Evolutionary conservation across 1,140 invertebrate species (phyloP).

Genomic region (Dolichoris vasculosae): DNA sequence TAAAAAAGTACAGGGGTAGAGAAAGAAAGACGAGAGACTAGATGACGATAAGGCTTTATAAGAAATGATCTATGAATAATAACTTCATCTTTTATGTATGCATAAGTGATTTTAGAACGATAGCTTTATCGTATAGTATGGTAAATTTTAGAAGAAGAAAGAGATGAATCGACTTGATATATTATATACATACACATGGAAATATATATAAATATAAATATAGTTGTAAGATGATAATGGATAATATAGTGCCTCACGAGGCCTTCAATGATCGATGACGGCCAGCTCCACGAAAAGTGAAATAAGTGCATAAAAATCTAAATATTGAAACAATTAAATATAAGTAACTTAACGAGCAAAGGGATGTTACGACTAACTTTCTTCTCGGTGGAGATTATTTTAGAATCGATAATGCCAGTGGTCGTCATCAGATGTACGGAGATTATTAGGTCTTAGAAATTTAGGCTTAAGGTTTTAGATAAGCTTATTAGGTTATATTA

Average conservation of each 20-base stretch:
- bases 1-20: neutral
- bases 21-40: neutral
- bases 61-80: conserved; percentile 38
- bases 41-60: conserved; percentile 49
- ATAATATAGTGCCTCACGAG: conserved; percentile 72
- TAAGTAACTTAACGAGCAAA: neutral
- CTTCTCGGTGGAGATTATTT: conserved; percentile 23
- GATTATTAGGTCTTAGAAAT: conserved; percentile 72
- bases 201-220: conserved; percentile 55
- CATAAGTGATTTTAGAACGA: conserved; percentile 14
- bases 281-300: conserved; percentile 37
- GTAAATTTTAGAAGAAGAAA: conserved; percentile 51
- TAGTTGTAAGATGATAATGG: conserved; percentile 64
- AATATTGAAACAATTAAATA: neutral
- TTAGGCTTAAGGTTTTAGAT: conserved; percentile 64
- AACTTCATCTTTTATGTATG: conserved; percentile 2
- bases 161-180: conserved; percentile 63
- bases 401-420: conserved; percentile 52
- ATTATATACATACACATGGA: conserved; percentile 32
- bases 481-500: conserved; percentile 59
- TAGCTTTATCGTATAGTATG: neutral
- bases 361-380: neutral
- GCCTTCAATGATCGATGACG: conserved; percentile 70
- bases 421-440: conserved; percentile 68
- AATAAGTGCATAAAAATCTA: conserved; percentile 1